Base-by-base conservation (phyloP, 2,113 vertebrate genomes). In the Thalassarche chlororhynchos region DNA sequence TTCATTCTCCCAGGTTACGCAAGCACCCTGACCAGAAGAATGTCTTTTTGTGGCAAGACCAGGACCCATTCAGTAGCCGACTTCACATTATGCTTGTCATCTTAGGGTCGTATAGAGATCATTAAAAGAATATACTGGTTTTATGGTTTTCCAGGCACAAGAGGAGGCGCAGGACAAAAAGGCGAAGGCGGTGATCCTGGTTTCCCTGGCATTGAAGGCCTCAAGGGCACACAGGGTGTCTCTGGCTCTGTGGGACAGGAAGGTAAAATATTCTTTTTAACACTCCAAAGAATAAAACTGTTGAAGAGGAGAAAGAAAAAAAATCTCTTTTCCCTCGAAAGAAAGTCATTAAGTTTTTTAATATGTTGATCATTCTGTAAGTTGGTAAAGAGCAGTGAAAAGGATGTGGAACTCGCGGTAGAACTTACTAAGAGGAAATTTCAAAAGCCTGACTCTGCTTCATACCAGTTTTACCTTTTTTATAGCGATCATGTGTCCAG, bases 161-260 rank as follows among this genome's bases (percentile, higher is more conserved):
- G 96, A 92, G 98, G 98, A 76, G 52, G 75, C 36, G 10, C 54
- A 24, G 98, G 98, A 82, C 97, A 97, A 84, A 98, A 97, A 87
- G 98, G 98, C 1, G 84, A 97, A 31, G 92, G 57, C 2, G 99
- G 99, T 28, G 98, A 98, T 47, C 8, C 97, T 54, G 99, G 99
- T 84, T 98, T 98, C 91, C 93, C 98, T 62, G 99, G 99, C 26
- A 99, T 99, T 68, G 95, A 97, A 28, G 99, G 99, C 51, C 75
- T 95, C 58, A 98, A 94, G 36, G 99, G 99, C 57, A 47, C 51
- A 0, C 90, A 93, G n/a, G 99, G 99, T 23, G 77, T 98, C 38
- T 92, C 97, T 6, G 99, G 99, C 62, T 76, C 84, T 64, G 46
- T 54, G 85, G 99, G 99, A 84, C 65, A 49, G 49, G 11, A 97